Evolutionary conservation across 2,888 invertebrate species (phyloP).

Genomic region (Agriotes lineatus): DNA sequence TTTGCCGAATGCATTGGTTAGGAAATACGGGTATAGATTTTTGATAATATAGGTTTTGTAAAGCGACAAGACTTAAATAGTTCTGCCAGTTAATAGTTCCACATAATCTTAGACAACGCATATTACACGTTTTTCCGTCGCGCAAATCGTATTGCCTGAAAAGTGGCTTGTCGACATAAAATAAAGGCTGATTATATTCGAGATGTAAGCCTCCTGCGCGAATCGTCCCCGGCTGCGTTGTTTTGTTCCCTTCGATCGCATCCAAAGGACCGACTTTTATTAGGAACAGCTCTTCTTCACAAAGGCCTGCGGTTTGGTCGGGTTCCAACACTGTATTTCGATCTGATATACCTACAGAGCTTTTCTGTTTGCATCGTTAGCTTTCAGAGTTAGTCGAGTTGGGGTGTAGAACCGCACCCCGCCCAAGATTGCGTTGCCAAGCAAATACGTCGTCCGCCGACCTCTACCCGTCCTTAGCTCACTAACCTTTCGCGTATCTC

Average conservation of each 20-base stretch:
- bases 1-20: too few species aligned
- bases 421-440: conserved; percentile 8
- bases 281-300: background rate
- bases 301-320: conserved; percentile 18
- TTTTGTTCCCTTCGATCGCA: background rate
- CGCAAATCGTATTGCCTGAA: too few species aligned
- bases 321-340: conserved; percentile 7
- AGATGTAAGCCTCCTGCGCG: too few species aligned
- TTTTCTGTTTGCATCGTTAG: conserved; percentile 14
- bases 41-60: too few species aligned
- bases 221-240: background rate
- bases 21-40: too few species aligned
- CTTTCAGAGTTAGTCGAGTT: conserved; percentile 7
- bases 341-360: conserved; percentile 22
- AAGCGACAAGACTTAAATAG: too few species aligned
- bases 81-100: too few species aligned
- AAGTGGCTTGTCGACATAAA: too few species aligned
- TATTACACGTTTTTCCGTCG: too few species aligned
- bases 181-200: too few species aligned
- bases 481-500: background rate
- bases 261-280: conserved; percentile 18
- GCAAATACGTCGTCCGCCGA: conserved; percentile 4
- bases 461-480: conserved; percentile 14
- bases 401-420: conserved; percentile 15
- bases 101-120: too few species aligned